Base-by-base conservation (phyloP, 1,140 invertebrate species). In the Pseudomyrmex pallidus region DNA sequence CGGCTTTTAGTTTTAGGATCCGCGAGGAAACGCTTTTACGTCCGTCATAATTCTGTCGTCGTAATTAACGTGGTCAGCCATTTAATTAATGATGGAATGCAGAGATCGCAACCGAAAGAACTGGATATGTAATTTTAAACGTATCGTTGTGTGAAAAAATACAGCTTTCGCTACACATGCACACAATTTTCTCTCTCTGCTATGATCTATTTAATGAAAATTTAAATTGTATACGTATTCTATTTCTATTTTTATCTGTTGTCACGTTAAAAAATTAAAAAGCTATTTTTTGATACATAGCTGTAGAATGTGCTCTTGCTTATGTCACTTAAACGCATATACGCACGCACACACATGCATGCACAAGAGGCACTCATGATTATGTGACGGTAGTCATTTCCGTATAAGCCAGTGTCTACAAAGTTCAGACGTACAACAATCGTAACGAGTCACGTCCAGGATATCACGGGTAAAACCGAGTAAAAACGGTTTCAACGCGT, bases 351-450 rank as follows among this genome's bases (percentile, higher is more conserved):
- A 7, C 35, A 67, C n/a, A 46, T 48, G 20, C n/a, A 50, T 25
- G 50, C 35, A 64, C 63, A 56, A 83, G 48, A 64, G 25, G 54
- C 72, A 64, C 54, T 52, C 48, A 70, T 20, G 82, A 86, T 13
- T 59, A 17, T 46, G 15, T 25, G 89, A 85, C 86, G 85, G 82
- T 63, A 78, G 78, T 59, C 84, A 89, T 84, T 92, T 91, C 90
- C 89, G 90, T 87, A 74, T 87, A 35, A 35, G 83, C 80, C 86
- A 89, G 82, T 48, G 62, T 50, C 82, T 86, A 87, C 83, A 12
- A 68, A 64, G 57, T 59, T 15, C 25, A 62, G 46, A 78, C 13
- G n/a, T n/a, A 35, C n/a, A 64, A 77, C n/a, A 20, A 20, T 13
- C 35, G 17, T 54, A 25, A 57, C 12, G 62, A 35, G 46, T 13